Evolutionary conservation across 1,140 invertebrate species (phyloP).

Genomic region (Stegodyphus dumicola): DNA sequence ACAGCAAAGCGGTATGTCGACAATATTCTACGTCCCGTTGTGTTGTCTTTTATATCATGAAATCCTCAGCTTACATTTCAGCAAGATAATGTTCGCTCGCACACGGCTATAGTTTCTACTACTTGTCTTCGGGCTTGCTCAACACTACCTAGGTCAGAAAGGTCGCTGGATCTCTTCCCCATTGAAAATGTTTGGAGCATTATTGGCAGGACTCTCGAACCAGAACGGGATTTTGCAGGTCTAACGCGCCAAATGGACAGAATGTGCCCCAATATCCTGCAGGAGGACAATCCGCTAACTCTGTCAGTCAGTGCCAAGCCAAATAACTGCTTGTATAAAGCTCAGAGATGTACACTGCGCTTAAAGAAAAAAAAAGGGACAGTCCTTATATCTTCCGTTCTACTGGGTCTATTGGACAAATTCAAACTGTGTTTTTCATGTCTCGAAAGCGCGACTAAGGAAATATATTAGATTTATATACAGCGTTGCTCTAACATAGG

Average conservation of each 20-base stretch:
- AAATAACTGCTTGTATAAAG: background rate
- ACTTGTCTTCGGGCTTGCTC: background rate
- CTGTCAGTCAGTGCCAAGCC: conserved; percentile 17
- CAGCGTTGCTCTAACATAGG: too few relatives aligned
- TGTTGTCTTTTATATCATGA: background rate
- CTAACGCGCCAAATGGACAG: background rate
- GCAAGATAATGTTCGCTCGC: background rate
- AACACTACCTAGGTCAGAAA: conserved; percentile 3
- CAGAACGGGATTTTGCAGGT: background rate
- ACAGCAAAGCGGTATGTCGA: conserved; percentile 3
- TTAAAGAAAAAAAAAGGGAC: too few relatives aligned
- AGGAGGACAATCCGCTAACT: background rate
- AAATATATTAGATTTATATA: too few relatives aligned
- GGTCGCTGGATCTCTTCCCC: background rate
- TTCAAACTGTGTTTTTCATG: too few relatives aligned
- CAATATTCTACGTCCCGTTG: background rate
- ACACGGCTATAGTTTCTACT: conserved; percentile 9
- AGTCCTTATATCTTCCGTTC: too few relatives aligned
- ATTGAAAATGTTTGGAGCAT: conserved; percentile 24
- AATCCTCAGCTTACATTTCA: background rate
- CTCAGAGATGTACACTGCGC: background rate
- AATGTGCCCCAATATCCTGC: background rate
- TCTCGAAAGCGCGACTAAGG: too few relatives aligned
- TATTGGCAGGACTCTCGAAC: background rate
- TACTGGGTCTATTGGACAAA: too few relatives aligned